These are phyloP conservation scores for Orchestes rusci DNA, from an alignment of 2,888 invertebrate genomes.

Conservation along the genomic window DNA sequence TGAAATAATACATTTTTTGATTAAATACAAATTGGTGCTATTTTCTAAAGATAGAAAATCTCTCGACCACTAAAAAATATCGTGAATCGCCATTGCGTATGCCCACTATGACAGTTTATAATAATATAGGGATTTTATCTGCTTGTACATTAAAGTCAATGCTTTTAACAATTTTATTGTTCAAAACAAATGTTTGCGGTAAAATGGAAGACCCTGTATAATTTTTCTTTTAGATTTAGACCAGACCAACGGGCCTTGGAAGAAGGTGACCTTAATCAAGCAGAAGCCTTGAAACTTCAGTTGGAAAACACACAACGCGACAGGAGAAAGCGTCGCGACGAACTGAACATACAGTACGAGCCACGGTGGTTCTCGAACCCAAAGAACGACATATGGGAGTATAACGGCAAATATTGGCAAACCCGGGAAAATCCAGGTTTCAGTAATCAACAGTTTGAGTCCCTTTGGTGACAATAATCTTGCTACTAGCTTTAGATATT, in stretches of 20 bases:
- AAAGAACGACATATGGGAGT: slow-evolving; percentile 52
- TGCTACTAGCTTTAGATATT: not conserved
- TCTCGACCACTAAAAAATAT: too few relatives aligned
- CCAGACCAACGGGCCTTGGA: slow-evolving; percentile 73
- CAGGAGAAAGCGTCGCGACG: slow-evolving; percentile 54
- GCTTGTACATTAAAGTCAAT: too few relatives aligned
- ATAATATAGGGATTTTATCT: too few relatives aligned
- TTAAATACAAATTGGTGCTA: too few relatives aligned
- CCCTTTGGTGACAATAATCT: slow-evolving; percentile 54
- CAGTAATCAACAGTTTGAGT: slow-evolving; percentile 48
- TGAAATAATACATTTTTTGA: too few relatives aligned
- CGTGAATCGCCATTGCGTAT: too few relatives aligned
- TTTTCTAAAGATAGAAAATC: too few relatives aligned
- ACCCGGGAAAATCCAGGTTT: slow-evolving; percentile 60
- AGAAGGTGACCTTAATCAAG: slow-evolving; percentile 66
- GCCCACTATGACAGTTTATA: too few relatives aligned
- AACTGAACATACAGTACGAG: slow-evolving; percentile 46
- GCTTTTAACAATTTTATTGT: too few relatives aligned
- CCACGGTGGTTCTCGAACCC: slow-evolving; percentile 53
- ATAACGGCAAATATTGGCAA: slow-evolving; percentile 71
- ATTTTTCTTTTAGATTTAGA: slow-evolving; percentile 50
- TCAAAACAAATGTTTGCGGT: too few relatives aligned
- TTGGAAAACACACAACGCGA: slow-evolving; percentile 72
- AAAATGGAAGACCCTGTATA: too few relatives aligned
- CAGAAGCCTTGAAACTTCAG: slow-evolving; percentile 63